Conservation (phyloP, 92 coral and sea anemone genomes). For the Montipora capitata region DNA sequence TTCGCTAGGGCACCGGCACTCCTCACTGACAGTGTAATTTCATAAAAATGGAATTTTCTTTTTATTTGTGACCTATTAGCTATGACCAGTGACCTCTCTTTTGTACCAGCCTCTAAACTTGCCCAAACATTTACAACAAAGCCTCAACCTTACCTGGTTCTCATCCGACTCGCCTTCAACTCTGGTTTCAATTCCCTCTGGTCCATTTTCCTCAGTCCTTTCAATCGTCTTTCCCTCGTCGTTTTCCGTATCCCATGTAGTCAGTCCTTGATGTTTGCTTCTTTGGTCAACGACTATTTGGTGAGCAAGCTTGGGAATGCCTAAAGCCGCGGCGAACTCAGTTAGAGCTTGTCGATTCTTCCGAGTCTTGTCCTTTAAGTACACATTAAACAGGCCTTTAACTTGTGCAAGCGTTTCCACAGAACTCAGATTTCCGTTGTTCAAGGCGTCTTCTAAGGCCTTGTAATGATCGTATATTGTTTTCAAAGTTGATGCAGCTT, state of each 20-base stretch:
- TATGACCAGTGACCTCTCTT: too few species aligned
- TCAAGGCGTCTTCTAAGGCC: constrained; percentile 14
- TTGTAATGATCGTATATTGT: neutral
- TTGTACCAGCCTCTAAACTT: too few species aligned
- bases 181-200: neutral
- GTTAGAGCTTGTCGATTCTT: neutral
- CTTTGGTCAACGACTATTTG: constrained; percentile 28
- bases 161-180: neutral
- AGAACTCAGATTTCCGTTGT: constrained; percentile 20
- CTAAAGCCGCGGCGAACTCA: constrained; percentile 54
- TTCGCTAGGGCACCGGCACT: too few species aligned
- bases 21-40: too few species aligned
- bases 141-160: neutral
- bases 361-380: constrained; percentile 24
- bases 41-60: too few species aligned
- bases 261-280: constrained; percentile 17
- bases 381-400: constrained; percentile 19
- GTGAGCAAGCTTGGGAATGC: constrained; percentile 45
- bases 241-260: constrained; percentile 50
- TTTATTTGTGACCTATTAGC: too few species aligned
- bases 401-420: neutral
- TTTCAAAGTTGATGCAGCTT: neutral
- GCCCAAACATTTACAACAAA: too few species aligned
- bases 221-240: too few species aligned
- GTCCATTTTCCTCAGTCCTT: neutral